Conservation (phyloP, 2,888 invertebrate genomes). For the Nephrotoma flavescens region DNA sequence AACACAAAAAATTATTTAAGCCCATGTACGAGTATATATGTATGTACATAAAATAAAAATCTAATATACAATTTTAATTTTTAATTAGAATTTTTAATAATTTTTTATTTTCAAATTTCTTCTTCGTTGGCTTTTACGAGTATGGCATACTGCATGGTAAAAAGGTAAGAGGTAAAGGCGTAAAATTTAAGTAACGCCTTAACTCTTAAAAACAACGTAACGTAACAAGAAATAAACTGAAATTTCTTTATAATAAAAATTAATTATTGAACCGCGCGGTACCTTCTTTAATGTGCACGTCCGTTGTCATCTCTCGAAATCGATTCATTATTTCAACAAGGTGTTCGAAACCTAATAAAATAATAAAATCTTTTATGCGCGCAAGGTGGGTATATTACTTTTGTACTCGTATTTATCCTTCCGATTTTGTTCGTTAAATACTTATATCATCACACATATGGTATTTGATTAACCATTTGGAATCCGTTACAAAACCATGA, state of each 20-base stretch:
- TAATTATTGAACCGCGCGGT: background rate
- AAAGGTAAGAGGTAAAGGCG: background rate
- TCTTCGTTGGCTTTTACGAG: background rate
- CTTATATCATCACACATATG: background rate
- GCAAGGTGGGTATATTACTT: background rate
- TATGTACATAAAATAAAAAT: background rate
- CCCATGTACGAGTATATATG: background rate
- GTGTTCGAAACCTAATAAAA: background rate
- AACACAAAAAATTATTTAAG: background rate
- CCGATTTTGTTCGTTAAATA: background rate
- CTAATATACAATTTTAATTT: background rate
- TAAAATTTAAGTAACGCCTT: background rate
- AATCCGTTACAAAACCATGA: background rate
- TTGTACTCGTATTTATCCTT: background rate
- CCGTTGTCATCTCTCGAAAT: background rate
- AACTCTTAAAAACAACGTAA: background rate
- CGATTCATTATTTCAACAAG: background rate
- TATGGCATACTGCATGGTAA: background rate
- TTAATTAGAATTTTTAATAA: background rate
- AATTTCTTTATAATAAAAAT: background rate
- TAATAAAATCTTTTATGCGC: background rate
- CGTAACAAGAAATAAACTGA: background rate
- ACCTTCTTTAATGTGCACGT: background rate
- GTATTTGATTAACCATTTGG: background rate
- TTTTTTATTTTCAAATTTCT: background rate